Evolutionary conservation across 2,888 invertebrate genomes (phyloP), one percentile per base, ranked within the genome.

Genomic region (Epistrophella euchroma): DNA sequence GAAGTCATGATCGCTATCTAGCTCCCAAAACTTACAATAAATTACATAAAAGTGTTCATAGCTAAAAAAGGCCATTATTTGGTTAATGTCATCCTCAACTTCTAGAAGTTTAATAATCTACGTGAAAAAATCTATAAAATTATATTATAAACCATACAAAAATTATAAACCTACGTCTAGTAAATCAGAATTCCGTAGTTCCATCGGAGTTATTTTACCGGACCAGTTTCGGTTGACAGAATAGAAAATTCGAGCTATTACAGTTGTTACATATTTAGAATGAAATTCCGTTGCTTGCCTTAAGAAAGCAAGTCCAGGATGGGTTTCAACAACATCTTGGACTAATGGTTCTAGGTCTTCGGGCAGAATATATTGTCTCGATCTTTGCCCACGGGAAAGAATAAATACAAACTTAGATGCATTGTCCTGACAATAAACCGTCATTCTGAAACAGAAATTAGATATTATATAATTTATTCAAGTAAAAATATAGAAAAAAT

Each of bases 1-100:
- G 89, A 99, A 94, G 93, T 99, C 99, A 93, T 99, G 99, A 93
- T 99, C 99, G 88, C 97, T 95, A 93, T 99, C 99, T 91, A 99
- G 93, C 93, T 99, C 99, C 99, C 99, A 99, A 93, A 99, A 99
- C 93, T 99, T 99, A 94, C 99, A 99, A 93, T 99, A 99, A 92
- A 99, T 99, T 84, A 99, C 99, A 94, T 99, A 99, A 93, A 99
- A 99, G 94, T 99, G 99, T 93, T 99, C 99, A 93, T 99, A 99
- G 91, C 99, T 99, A 92, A 97, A 97, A 91, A 95, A 96, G 90
- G 96, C 96, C 89, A 96, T 96, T 88, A 97, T 96, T 93, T 98
- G 97, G 93, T 99, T 99, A 90, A 99, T 99, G 91, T 99, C 99
- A 91, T 98, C 98, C 92, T 99, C 98, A 90, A 98, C 97, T 92